phyloP scores from a whole-genome alignment of 2,113 vertebrate genomes.

The Kryptolebias marmoratus region DNA sequence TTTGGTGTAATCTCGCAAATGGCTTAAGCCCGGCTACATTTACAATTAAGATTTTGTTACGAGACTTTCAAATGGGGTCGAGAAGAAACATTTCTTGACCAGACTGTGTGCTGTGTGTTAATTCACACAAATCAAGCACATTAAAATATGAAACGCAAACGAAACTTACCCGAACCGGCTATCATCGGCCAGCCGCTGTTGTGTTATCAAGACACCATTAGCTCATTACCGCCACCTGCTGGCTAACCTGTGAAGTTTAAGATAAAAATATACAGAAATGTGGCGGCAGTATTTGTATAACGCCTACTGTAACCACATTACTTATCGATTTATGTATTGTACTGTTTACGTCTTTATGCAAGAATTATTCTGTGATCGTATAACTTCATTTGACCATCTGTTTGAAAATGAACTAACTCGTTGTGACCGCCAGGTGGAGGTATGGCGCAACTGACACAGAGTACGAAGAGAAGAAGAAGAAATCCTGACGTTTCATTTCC shows the following conservation, averaged over 20 bases:
- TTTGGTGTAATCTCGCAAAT: not conserved
- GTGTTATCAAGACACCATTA: not conserved
- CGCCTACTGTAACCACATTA: not conserved
- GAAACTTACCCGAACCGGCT: slow-evolving; percentile 7
- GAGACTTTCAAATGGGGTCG: not conserved
- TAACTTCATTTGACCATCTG: no score
- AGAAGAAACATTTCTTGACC: not conserved
- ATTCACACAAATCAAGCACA: not conserved
- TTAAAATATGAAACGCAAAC: not conserved
- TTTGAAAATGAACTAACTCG: not conserved
- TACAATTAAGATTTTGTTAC: no score
- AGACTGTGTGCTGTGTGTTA: rapidly evolving
- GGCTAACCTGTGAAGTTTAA: not conserved
- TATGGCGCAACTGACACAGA: rapidly evolving
- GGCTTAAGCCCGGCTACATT: not conserved
- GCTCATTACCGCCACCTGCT: slow-evolving; percentile 36
- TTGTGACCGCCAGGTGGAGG: slow-evolving; percentile 30
- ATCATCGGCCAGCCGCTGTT: not conserved
- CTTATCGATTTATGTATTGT: no score
- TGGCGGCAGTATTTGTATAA: not conserved
- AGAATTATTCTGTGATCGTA: no score
- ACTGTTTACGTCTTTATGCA: no score
- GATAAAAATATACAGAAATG: not conserved
- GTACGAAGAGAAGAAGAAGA: slow-evolving; percentile 53
- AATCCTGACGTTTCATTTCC: slow-evolving; percentile 40